Evolutionary conservation across 2,888 invertebrate species (phyloP), one percentile per base, ranked within the genome.

Genomic region (Hirtodrosophila confusa): DNA sequence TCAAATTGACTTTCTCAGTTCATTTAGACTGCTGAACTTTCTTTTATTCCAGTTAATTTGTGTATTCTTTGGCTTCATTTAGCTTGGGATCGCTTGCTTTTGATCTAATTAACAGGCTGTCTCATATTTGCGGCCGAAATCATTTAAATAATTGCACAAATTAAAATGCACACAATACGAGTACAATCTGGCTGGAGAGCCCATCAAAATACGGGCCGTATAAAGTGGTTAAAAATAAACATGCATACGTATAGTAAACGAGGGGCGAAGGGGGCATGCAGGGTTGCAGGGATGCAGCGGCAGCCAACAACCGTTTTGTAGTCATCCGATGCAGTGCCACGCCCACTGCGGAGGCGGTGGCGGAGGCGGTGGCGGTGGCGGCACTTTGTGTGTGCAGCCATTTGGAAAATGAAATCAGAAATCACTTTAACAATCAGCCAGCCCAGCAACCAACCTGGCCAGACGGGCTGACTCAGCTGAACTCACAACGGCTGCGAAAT

Each of bases 371-470:
- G 33, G 47, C 47, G 4, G 53, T 29, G 48, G 37, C 41, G 71
- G 78, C 70, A 66, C 68, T 80, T 71, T 74, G 71, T 71, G 69
- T 76, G 76, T 71, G 60, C 86, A 85, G 53, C 77, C 83, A 78
- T 67, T 82, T 68, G 88, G 79, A 85, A 83, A 83, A 87, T 87
- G 41, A 85, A 83, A 78, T 87, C 82, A 69, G 70, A 85, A 78
- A 71, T 82, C 86, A 58, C 69, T 71, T 77, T 62, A 69, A 70
- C 75, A 76, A 69, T 70, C 69, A 72, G 61, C 54, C 57, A 65
- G 37, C 1, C 63, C 49, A 54, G 8, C 31, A 17, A 37, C 23
- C 60, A 56, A 50, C 49, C 60, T 47, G 37, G 5, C 48, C 55
- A 33, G 56, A 37, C 50, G 43, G 50, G 45, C 51, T 64, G 75